Evolutionary conservation across 2,888 invertebrate genomes (phyloP), one percentile per base, ranked within the genome.

Genomic region (Cosmia trapezina): DNA sequence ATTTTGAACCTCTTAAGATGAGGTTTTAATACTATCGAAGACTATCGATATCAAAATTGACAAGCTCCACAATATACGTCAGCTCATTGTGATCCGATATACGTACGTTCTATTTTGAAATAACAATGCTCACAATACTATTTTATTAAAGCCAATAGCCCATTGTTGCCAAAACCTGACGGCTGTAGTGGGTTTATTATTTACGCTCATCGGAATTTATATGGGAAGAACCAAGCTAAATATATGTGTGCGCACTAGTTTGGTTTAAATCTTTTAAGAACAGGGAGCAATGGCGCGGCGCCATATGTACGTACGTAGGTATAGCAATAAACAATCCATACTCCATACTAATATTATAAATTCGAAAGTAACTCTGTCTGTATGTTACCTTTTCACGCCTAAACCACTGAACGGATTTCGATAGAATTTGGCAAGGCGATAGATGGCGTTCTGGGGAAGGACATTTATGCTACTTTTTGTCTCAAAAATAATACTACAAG

Each of bases 161-260:
- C n/a, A 75, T 80, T 80, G 78, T 75, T 75, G 41, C 59, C 54
- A 37, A 79, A 64, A 61, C 37, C 54, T 76, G 73, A 57, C 49
- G 51, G 43, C 47, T 74, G n/a, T 22, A 67, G n/a, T 54, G 17
- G 33, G 54, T 54, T 51, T 51, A 78, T 62, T 62, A 41, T 41
- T 0, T 41, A 43, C 41, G n/a, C 17, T 54, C 33, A n/a, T 37
- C 9, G 33, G 33, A 64, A 64, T 73, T 56, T 51, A 51, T 45
- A 45, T 73, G 43, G 6, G 17, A 45, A 47, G 9, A 45, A 28
- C 0, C 1, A n/a, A 59, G 51, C 0, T n/a, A 78, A 54, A 47
- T 22, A 12, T 33, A 12, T 17, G 17, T 37, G 41, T 41, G 12
- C 1, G 19, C 33, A 49, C 9, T 60, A 54, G 11, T 69, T 54